Base-by-base conservation (phyloP, 2,888 invertebrate genomes). In the Brenthis hecate region DNA sequence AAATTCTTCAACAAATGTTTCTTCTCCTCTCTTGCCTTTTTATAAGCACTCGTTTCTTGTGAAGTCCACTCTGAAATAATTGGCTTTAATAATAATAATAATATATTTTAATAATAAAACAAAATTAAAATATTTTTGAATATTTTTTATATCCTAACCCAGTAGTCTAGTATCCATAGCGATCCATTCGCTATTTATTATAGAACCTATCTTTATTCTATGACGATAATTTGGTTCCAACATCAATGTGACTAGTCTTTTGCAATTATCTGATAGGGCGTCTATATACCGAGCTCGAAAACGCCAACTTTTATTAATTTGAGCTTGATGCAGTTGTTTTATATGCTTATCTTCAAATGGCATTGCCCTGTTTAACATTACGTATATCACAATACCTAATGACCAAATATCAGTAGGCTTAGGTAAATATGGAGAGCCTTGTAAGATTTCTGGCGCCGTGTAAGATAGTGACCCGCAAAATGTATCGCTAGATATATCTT, bases 401-500 rank as follows among this genome's bases (percentile, higher is more conserved):
- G 96, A 96, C 97, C 97, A 98, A 36, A 97, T 86, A 80, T 98
- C 98, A 0, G 96, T 94, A 5, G 94, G 93, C 85, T 95, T 96
- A 0, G 96, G 96, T 75, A 93, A 94, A 80, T 96, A 96, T 0
- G 96, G 95, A 3, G 94, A 88, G 0, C 96, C 97, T 74, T 95
- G 94, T n/a, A 98, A 89, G 70, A 98, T 95, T 88, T 98, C 98
- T 0, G 98, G 97, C 0, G 98, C 96, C 0, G 96, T 97, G 80
- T 98, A 98, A 0, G 97, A 97, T 19, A 97, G 87, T 0, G 97
- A 97, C 0, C 97, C 98, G 81, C 97, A 98, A 83, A 96, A 97
- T 0, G 97, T 97, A 77, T 95, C 94, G 78, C 97, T 97, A 63
- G 95, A 88, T 16, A 95, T 83, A 43, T 92, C 88, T 66, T 81